Base-by-base conservation (phyloP, 2,113 vertebrate genomes). In the Anguilla rostrata region DNA sequence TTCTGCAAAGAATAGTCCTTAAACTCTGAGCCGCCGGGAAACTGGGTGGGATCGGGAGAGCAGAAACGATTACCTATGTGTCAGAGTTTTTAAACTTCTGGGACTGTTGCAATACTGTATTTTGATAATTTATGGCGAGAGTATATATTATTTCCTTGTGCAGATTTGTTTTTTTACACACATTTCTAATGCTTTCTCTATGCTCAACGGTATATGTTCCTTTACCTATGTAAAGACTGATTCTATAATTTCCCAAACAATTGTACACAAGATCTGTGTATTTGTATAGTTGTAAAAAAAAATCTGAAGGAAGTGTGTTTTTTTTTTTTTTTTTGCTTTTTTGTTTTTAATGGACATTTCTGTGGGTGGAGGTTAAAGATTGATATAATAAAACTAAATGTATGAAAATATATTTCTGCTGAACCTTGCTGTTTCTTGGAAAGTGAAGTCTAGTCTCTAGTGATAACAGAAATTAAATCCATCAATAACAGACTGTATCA, bases 31-130 rank as follows among this genome's bases (percentile, higher is more conserved):
- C 94, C 93, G 96, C 92, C 93, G 94, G 94, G 95, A 80, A 39
- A 93, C 96, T 94, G 95, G 94, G 95, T 94, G 94, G 71, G 71
- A 75, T 75, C 12, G 95, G 92, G 40, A 39, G n/a, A 71, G 90
- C 94, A 96, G 95, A 95, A 94, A 95, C 95, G 95, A 49, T 89
- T 92, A 96, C 94, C 94, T 95, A 96, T 96, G 94, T 95, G 96
- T 96, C 95, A 96, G 96, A 95, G 95, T 95, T 94, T 97, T 95
- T 95, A 95, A 95, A 95, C 95, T 95, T 96, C 94, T 97, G 97
- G 97, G 97, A 98, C 96, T 98, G 97, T 97, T 98, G 97, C 98
- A 99, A 98, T 98, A 98, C 95, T 97, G 90, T 93, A 84, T 91
- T 94, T 97, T 96, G 95, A 97, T 94, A 86, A 93, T 92, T 93